Conservation (phyloP, 2,113 vertebrate genomes). For the Neogale vison region DNA sequence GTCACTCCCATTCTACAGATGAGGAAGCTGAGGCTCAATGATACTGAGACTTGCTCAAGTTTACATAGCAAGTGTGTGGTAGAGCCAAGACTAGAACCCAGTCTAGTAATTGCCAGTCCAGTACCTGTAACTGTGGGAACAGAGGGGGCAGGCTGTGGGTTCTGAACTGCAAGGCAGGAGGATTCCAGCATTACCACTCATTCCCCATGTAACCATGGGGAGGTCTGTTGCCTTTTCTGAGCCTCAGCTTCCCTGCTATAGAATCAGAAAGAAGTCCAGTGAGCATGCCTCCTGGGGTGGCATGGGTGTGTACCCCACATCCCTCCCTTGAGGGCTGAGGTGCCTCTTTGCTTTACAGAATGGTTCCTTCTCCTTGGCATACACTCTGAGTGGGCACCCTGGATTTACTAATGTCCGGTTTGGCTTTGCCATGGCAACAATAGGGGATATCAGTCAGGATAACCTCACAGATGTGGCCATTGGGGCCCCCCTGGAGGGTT, state of each 20-base stretch:
- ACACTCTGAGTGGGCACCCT: background rate
- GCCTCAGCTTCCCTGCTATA: background rate
- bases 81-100: background rate
- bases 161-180: background rate
- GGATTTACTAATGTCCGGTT: conserved; percentile 81
- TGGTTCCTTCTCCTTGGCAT: conserved; percentile 53
- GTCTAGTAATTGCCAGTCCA: background rate
- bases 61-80: background rate
- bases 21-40: background rate
- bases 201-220: background rate
- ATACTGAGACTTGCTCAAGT: background rate
- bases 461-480: conserved; percentile 83
- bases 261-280: background rate
- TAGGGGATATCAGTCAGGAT: conserved; percentile 85
- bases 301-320: accelerated
- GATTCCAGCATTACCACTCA: background rate
- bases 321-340: background rate
- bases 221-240: background rate
- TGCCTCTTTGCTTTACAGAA: conserved; percentile 59
- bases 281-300: background rate
- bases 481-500: conserved; percentile 85
- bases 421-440: conserved; percentile 83
- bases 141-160: background rate
- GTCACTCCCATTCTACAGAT: background rate
- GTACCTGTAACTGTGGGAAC: background rate